Evolutionary conservation across 1,140 invertebrate genomes (phyloP).

Genomic region (Plutomurus gul): DNA sequence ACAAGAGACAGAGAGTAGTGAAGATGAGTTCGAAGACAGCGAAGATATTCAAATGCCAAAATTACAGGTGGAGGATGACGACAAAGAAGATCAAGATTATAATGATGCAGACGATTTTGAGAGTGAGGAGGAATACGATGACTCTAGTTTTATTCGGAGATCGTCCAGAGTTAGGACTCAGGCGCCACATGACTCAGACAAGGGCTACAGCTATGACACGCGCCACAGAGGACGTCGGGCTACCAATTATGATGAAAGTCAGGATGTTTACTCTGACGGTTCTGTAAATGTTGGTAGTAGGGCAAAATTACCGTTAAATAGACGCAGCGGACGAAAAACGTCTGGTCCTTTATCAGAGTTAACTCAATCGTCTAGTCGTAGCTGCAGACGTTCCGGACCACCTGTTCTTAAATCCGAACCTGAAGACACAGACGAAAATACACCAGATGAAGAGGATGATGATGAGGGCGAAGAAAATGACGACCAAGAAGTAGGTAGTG

Average conservation of each 20-base stretch:
- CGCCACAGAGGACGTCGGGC: constrained; percentile 36
- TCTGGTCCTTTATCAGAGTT: neutral
- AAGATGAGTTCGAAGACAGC: constrained; percentile 50
- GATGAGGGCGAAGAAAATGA: constrained; percentile 41
- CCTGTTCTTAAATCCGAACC: neutral
- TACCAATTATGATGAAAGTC: constrained; percentile 45
- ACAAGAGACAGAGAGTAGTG: constrained; percentile 56
- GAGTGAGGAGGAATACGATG: constrained; percentile 56
- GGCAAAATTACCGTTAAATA: neutral
- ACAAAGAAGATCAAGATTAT: constrained; percentile 58
- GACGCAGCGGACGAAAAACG: neutral
- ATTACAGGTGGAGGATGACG: constrained; percentile 53
- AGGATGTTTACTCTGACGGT: constrained; percentile 48
- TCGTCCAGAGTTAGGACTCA: constrained; percentile 1
- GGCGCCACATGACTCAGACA: neutral
- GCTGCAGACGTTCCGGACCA: neutral
- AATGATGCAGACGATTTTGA: constrained; percentile 54
- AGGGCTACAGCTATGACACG: constrained; percentile 43
- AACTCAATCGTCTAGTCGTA: neutral
- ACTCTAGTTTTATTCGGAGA: constrained; percentile 50
- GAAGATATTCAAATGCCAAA: constrained; percentile 48
- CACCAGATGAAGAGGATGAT: constrained; percentile 47
- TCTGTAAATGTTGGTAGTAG: constrained; percentile 28
- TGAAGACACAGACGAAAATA: constrained; percentile 45
- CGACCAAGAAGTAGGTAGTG: constrained; percentile 57